Conservation (phyloP, 2,113 vertebrate genomes). For the Trochalopteron elliotii region DNA sequence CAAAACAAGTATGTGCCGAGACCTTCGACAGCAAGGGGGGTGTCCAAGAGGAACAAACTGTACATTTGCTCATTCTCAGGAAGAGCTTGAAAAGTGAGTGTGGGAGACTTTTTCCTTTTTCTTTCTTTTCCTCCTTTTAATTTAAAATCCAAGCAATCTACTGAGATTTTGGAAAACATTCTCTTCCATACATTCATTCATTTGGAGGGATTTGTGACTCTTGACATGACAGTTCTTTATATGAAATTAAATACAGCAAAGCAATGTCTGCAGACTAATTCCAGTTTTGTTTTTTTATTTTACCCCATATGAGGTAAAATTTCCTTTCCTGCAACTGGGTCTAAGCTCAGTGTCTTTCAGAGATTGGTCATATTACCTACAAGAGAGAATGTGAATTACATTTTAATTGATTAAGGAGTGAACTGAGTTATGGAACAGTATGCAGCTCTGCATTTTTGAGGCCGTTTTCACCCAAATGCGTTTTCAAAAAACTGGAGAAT, state of each 20-base stretch:
- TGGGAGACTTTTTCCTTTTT: neutral
- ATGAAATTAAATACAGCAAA: neutral
- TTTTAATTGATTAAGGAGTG: neutral
- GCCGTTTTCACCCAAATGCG: neutral
- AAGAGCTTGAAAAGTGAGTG: constrained; percentile 95
- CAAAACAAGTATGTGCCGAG: constrained; percentile 97
- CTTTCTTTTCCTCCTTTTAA: neutral
- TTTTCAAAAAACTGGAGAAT: neutral
- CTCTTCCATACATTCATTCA: neutral
- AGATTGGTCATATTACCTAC: neutral
- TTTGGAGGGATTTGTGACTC: neutral
- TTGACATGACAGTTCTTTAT: neutral
- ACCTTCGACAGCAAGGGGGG: constrained; percentile 93
- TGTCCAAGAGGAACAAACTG: constrained; percentile 94
- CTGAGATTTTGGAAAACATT: neutral
- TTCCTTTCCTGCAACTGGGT: neutral
- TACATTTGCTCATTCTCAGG: constrained; percentile 97
- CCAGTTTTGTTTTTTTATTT: neutral
- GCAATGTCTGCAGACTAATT: neutral
- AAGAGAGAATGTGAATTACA: neutral
- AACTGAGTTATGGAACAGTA: neutral
- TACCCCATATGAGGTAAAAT: neutral
- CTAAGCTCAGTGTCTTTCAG: neutral
- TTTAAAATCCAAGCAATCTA: neutral
- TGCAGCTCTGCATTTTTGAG: neutral